Base-by-base conservation (phyloP, 2,113 vertebrate species). In the Chitala chitala region DNA sequence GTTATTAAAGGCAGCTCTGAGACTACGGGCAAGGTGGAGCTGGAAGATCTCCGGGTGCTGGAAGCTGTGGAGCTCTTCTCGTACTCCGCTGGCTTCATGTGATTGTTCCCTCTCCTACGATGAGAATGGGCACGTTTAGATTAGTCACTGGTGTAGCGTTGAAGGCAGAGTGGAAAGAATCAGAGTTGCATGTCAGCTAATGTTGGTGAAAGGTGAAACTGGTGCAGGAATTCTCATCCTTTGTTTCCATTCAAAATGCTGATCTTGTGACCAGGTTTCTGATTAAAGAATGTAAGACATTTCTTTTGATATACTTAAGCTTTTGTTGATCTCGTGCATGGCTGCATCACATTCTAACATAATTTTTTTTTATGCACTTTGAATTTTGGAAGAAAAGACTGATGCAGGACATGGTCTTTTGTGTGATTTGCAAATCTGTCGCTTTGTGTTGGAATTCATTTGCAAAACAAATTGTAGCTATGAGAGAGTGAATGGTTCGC, bases 391-490 rank as follows among this genome's bases (percentile, higher is more conserved):
- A 12, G 42, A 68, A 48, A 15, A 48, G 63, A 65, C 8, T 10
- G 42, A 17, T 38, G 59, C 33, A 48, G 22, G 13, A 46, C 24
- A 9, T 8, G 13, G 42, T 68, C n/a, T 68, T 38, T 20, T 17
- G 64, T 24, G 42, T 2, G 24, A 13, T 24, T 68, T 46, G 42
- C 64, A 17, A 29, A 38, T 2, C 4, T n/a, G 15, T 63, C 38
- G 33, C 17, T 63, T 22, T 33, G 17, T 38, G 38, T 63, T 33
- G 7, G 29, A 59, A 59, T 59, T 31, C 6, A 59, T 33, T 63
- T 63, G 59, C 59, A 10, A 63, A 63, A 20, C 33, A 36, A 63
- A 63, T 63, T n/a, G n/a, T n/a, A n/a, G n/a, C n/a, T n/a, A n/a
- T n/a, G n/a, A n/a, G n/a, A n/a, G n/a, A n/a, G n/a, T n/a, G n/a